phyloP scores from a whole-genome alignment of 2,888 invertebrate genomes.

The Clusia tigrina region DNA sequence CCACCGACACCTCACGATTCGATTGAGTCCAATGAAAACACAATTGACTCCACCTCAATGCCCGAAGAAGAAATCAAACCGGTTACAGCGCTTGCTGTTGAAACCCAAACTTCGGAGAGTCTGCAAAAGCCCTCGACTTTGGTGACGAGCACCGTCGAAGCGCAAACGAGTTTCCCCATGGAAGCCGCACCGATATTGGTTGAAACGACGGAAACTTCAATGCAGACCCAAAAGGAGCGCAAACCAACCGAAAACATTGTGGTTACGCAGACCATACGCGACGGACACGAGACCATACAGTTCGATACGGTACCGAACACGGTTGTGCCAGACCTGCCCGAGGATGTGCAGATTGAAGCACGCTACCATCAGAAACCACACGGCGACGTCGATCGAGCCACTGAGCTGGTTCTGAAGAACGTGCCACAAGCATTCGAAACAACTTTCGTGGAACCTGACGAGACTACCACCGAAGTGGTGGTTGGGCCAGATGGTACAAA shows the following conservation, averaged over 20 bases:
- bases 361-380: constrained; percentile 70
- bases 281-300: constrained; percentile 77
- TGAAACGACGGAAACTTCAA: constrained; percentile 55
- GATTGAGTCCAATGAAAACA: constrained; percentile 59
- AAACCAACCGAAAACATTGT: constrained; percentile 72
- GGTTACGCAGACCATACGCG: constrained; percentile 70
- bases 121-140: constrained; percentile 61
- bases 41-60: constrained; percentile 76
- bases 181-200: constrained; percentile 32
- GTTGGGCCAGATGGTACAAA: constrained; percentile 83
- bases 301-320: constrained; percentile 72
- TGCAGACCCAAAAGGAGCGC: constrained; percentile 62
- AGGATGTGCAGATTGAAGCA: constrained; percentile 76
- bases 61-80: constrained; percentile 72
- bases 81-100: constrained; percentile 63
- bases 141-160: constrained; percentile 66
- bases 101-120: constrained; percentile 76
- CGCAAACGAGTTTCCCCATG: constrained; percentile 69
- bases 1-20: constrained; percentile 50
- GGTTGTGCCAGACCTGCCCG: constrained; percentile 67
- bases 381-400: constrained; percentile 67
- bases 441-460: constrained; percentile 81
- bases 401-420: constrained; percentile 77
- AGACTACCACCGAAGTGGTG: constrained; percentile 81
- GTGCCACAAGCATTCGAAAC: constrained; percentile 82